Evolutionary conservation across 1,140 invertebrate genomes (phyloP), one percentile per base, ranked within the genome.

Genomic region (Eciton burchellii): DNA sequence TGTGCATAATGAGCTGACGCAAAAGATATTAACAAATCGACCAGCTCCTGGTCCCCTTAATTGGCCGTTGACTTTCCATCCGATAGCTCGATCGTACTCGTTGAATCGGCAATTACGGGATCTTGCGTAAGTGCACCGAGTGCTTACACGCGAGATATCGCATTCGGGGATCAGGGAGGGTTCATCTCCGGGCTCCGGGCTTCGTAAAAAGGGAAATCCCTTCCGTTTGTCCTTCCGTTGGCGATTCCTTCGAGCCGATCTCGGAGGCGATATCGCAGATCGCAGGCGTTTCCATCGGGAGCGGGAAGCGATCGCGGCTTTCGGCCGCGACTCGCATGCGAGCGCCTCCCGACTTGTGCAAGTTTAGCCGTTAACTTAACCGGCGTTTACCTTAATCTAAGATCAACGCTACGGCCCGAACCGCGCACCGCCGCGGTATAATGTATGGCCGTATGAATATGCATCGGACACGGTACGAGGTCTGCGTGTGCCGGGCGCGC

Each of bases 361-460:
- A 93, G 92, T 92, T 93, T 92, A 94, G 93, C 93, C 93, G 93
- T 94, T 94, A 94, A 94, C 92, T 94, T 94, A 94, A 94, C 93
- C 93, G 93, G 93, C 93, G 93, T 94, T 94, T 94, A 94, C 93
- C 93, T 94, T 94, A 94, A 94, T 94, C 93, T 94, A 94, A 94
- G 93, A 94, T 94, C 93, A 91, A 90, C 35, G 35, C 86, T 81
- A 79, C 85, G 83, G 87, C 82, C 83, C 85, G 86, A 87, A 84
- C 82, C 84, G 87, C 79, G 77, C 83, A 81, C 68, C 11, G 81
- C 84, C 35, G 83, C 89, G 86, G 83, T 88, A 89, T 94, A 93
- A 94, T 93, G 92, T 94, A 93, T 92, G 91, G 88, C 88, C 91
- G 90, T 94, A 94, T 94, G 93, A 94, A 94, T 94, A 94, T 94